phyloP scores from a whole-genome alignment of 2,888 invertebrate species.

The Drosophila mimetica region DNA sequence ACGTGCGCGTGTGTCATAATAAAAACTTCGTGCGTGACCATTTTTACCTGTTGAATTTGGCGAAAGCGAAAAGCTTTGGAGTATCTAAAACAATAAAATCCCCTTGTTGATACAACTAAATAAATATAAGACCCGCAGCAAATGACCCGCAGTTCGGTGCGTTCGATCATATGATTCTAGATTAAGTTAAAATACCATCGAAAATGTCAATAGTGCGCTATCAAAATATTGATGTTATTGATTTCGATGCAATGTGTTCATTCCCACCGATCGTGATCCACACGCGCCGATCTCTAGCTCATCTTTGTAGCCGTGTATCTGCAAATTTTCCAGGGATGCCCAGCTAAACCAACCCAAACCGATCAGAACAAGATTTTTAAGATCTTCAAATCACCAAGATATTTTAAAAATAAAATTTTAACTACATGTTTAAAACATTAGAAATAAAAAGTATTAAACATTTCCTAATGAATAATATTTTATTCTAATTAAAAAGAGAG shows the following conservation, averaged over 20 bases:
- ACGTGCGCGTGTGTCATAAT: constrained; percentile 18
- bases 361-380: too few species aligned
- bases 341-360: not conserved
- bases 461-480: not conserved
- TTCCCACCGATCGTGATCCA: constrained; percentile 11
- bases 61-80: constrained; percentile 19
- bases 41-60: constrained; percentile 22
- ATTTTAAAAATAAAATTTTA: too few species aligned
- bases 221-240: constrained; percentile 14
- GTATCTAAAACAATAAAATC: constrained; percentile 24
- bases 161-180: constrained; percentile 30
- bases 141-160: constrained; percentile 1
- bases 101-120: constrained; percentile 16
- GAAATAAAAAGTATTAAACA: too few species aligned
- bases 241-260: constrained; percentile 3
- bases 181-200: constrained; percentile 1
- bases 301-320: constrained; percentile 13
- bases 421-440: too few species aligned
- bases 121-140: not conserved
- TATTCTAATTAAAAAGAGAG: not conserved
- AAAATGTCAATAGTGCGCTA: constrained; percentile 9
- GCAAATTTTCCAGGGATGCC: constrained; percentile 1
- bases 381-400: too few species aligned
- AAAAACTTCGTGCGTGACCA: constrained; percentile 26
- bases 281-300: constrained; percentile 7